A percentile compares a stretch with the other conserved stretches of the same genome.
Evolutionary conservation across 2,113 vertebrate species (phyloP).

Genomic region (Amphiprion ocellaris): DNA sequence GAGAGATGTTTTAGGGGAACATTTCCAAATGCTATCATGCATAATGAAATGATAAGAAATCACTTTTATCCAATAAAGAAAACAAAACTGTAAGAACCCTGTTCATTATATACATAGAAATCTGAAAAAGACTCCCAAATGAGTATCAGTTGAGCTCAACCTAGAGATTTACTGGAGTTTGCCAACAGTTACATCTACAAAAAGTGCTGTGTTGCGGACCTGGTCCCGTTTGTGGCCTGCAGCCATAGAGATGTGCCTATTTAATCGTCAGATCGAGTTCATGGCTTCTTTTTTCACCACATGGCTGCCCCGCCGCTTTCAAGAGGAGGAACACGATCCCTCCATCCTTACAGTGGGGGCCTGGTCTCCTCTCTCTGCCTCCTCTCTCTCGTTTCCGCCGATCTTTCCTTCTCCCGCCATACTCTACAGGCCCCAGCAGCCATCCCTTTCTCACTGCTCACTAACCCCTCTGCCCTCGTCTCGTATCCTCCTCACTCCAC

Average conservation of each 20-base stretch:
- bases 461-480: slow-evolving; percentile 71
- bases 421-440: slow-evolving; percentile 73
- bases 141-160: slow-evolving; percentile 18
- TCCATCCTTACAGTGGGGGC: slow-evolving; percentile 72
- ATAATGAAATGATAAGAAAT: slow-evolving; percentile 64
- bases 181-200: slow-evolving; percentile 54
- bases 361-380: slow-evolving; percentile 54
- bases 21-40: slow-evolving; percentile 58
- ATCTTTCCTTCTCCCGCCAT: slow-evolving; percentile 65
- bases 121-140: slow-evolving; percentile 27
- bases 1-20: slow-evolving; percentile 48
- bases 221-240: slow-evolving; percentile 72
- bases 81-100: slow-evolving; percentile 26
- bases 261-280: slow-evolving; percentile 85
- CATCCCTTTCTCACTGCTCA: slow-evolving; percentile 60
- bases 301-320: slow-evolving; percentile 71
- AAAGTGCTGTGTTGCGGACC: slow-evolving; percentile 54
- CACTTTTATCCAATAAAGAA: slow-evolving; percentile 59
- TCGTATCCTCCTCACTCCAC: slow-evolving; percentile 53
- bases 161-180: slow-evolving; percentile 49
- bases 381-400: slow-evolving; percentile 59
- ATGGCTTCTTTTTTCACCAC: slow-evolving; percentile 78
- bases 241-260: slow-evolving; percentile 82
- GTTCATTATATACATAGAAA: slow-evolving; percentile 31
- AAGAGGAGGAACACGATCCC: slow-evolving; percentile 77